Conservation (phyloP, 2,888 invertebrate genomes). For the Synanthedon tipuliformis region DNA sequence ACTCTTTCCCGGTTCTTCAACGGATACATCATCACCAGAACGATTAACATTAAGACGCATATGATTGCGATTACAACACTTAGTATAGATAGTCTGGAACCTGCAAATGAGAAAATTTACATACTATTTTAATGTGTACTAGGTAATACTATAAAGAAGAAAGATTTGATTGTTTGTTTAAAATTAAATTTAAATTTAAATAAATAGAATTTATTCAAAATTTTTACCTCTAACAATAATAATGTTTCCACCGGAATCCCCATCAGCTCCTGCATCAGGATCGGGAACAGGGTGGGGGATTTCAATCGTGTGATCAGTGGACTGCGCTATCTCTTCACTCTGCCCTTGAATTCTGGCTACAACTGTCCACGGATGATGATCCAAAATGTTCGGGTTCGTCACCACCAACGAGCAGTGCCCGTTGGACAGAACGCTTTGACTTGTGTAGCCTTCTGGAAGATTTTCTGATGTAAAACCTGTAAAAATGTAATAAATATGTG, state of each 20-base stretch:
- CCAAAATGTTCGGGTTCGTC: slow-evolving; percentile 17
- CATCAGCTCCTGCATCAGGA: neutral
- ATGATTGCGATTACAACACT: neutral
- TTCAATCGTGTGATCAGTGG: slow-evolving; percentile 13
- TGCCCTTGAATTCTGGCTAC: slow-evolving; percentile 26
- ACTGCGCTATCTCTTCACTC: slow-evolving; percentile 23
- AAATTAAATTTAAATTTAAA: too few relatives aligned
- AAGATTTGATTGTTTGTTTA: too few relatives aligned
- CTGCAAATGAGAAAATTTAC: too few relatives aligned
- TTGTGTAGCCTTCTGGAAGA: slow-evolving; percentile 19
- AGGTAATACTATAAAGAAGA: too few relatives aligned
- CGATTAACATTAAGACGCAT: neutral
- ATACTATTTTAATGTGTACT: too few relatives aligned
- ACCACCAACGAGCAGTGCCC: slow-evolving; percentile 29
- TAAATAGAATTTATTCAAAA: too few relatives aligned
- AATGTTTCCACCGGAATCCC: too few relatives aligned
- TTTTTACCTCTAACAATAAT: too few relatives aligned
- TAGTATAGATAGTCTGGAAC: too few relatives aligned
- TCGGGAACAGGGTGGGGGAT: slow-evolving; percentile 1
- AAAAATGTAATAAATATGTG: neutral
- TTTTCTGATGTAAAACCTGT: slow-evolving; percentile 36
- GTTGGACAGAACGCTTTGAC: slow-evolving; percentile 6
- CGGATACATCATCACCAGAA: neutral
- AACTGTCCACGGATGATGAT: slow-evolving; percentile 43
- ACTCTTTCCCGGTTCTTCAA: neutral